Evolutionary conservation across 1,140 invertebrate species (phyloP), one percentile per base, ranked within the genome.

Genomic region (Drosophila sproati): DNA sequence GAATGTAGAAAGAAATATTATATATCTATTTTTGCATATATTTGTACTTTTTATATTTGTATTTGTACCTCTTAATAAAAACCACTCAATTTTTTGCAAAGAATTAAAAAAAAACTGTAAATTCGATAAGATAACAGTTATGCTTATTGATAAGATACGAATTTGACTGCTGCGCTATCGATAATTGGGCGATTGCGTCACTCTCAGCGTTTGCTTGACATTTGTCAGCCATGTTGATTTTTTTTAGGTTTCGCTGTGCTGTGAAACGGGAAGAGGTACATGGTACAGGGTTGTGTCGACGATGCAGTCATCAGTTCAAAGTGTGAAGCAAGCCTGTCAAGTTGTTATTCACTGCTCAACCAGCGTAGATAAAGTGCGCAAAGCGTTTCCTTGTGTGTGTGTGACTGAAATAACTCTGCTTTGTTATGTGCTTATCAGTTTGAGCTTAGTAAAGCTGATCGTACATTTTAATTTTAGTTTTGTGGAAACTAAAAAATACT

Each of bases 51-150:
- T 20, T 20, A 20, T 20, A 20, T 20, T 41, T 41, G 39, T 41
- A 10, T 51, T 34, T 52, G 28, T 48, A 12, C 67, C 73, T 75
- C 60, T 71, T 60, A 71, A 75, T 75, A 75, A 75, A 63, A 55
- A 56, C 1, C 20, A 20, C 10, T 74, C 47, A 60, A 61, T 69
- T 71, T 74, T 62, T 74, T 70, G 66, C 66, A 70, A 54, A 34
- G 41, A 29, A 68, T 73, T 61, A 54, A 34, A 32, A 29, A 32
- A 54, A 34, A 32, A n/a, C 34, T 56, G 35, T 55, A 28, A 62
- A 10, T 28, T 56, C 34, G 72, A 74, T 74, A 70, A 74, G 72
- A 74, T 74, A 74, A 62, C 10, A 34, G 3, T 8, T 28, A 51
- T 50, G 20, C 20, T 20, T 20, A 20, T 20, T 20, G 20, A 20